Evolutionary conservation across 2,797 vertebrate genomes (phyloP).

Genomic region (Rhinella marina): DNA sequence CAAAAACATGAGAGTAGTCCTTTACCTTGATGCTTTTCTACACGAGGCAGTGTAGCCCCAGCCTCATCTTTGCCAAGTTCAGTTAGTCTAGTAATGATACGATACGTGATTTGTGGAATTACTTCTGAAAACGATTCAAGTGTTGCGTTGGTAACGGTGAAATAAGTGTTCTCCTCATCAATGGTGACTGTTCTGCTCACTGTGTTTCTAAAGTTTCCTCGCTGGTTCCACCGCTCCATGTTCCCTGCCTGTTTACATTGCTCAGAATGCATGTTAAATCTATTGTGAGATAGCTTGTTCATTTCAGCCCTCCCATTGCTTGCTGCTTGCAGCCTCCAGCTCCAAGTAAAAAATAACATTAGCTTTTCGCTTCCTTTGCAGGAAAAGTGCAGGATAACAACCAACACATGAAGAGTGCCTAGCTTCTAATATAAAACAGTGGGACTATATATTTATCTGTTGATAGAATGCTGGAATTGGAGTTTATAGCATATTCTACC

Average conservation of each 20-base stretch:
- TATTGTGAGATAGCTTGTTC: slow-evolving; percentile 51
- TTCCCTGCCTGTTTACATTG: slow-evolving; percentile 20
- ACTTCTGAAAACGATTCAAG: no score
- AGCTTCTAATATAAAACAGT: neutral
- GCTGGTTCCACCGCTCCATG: neutral
- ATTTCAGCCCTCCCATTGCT: slow-evolving; percentile 34
- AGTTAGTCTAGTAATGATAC: no score
- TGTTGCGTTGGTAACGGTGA: neutral
- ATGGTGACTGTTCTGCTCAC: slow-evolving; percentile 16
- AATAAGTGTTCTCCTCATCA: neutral
- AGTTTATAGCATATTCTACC: no score
- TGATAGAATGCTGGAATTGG: neutral
- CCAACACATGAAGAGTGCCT: neutral
- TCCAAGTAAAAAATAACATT: slow-evolving; percentile 31
- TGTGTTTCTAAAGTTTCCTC: slow-evolving; percentile 10
- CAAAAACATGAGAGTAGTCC: no score
- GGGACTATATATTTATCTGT: neutral
- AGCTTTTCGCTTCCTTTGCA: slow-evolving; percentile 34
- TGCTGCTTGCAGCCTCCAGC: slow-evolving; percentile 19
- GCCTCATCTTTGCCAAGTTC: no score
- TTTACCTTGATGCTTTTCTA: no score
- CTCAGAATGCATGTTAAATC: slow-evolving; percentile 42
- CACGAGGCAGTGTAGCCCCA: no score
- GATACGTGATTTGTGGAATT: no score
- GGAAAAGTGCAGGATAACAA: slow-evolving; percentile 15